These are phyloP conservation scores for Caenorhabditis sp. DNA, from an alignment of 2,888 invertebrate genomes.

Conservation along the genomic window DNA sequence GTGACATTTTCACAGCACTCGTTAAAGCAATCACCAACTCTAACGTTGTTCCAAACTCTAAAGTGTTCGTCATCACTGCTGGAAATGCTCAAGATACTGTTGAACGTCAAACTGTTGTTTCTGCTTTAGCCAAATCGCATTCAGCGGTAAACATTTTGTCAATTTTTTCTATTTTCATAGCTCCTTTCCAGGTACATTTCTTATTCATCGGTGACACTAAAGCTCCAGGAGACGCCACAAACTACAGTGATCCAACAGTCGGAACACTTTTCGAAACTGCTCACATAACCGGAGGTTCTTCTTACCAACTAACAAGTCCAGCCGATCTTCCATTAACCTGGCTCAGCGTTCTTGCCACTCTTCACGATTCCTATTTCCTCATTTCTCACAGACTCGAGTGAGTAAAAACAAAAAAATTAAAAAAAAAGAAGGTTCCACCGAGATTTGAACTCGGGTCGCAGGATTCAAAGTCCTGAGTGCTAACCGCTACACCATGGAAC, in stretches of 20 bases:
- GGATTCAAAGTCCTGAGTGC: conserved; percentile 59
- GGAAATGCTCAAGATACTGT: conserved; percentile 38
- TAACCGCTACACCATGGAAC: conserved; percentile 59
- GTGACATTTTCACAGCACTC: conserved; percentile 44
- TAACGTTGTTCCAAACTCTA: conserved; percentile 23
- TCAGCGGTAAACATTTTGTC: conserved; percentile 9
- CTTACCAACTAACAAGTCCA: conserved; percentile 40
- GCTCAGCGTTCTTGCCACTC: conserved; percentile 19
- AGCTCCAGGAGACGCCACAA: conserved; percentile 45
- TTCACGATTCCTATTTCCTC: conserved; percentile 36
- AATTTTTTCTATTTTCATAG: background rate
- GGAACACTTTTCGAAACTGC: conserved; percentile 43
- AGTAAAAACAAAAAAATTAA: conserved; percentile 1
- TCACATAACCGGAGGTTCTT: conserved; percentile 51
- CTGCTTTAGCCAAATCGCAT: conserved; percentile 29
- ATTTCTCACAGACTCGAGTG: conserved; percentile 40
- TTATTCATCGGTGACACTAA: conserved; percentile 47
- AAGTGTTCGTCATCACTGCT: conserved; percentile 38
- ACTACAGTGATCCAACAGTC: conserved; percentile 43
- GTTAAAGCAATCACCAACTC: conserved; percentile 14
- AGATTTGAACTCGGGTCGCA: conserved; percentile 59
- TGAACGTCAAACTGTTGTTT: conserved; percentile 29
- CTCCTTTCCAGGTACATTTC: conserved; percentile 39
- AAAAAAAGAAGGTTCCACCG: conserved; percentile 50
- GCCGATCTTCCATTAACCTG: conserved; percentile 25